Conservation (phyloP, 2,113 vertebrate species). For the Australoheros scitulus region DNA sequence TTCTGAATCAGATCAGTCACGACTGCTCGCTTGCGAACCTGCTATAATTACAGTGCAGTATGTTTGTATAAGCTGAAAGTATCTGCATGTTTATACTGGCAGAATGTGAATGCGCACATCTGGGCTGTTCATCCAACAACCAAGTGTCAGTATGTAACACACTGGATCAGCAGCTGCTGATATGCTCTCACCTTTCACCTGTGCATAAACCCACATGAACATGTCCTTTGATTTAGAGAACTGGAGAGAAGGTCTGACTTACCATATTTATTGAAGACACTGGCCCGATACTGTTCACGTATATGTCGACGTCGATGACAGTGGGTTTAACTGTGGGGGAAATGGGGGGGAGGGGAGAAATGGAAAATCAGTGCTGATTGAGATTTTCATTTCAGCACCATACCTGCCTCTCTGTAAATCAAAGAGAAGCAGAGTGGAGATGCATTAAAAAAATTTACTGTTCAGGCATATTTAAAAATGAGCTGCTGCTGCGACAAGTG, state of each 20-base stretch:
- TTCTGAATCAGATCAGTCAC: neutral
- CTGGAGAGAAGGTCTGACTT: constrained; percentile 75
- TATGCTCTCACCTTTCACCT: neutral
- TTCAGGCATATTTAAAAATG: constrained; percentile 2
- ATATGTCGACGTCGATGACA: constrained; percentile 94
- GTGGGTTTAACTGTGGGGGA: constrained; percentile 88
- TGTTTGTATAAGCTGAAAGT: too few relatives aligned
- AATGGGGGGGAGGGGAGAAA: constrained; percentile 58
- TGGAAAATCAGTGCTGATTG: constrained; percentile 13
- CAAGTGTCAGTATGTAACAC: too few relatives aligned
- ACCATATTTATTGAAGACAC: constrained; percentile 99
- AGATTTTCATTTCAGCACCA: neutral
- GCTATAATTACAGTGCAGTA: too few relatives aligned
- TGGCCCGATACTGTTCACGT: constrained; percentile 96
- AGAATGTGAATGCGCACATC: too few relatives aligned
- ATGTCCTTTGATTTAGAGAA: neutral
- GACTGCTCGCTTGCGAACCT: neutral
- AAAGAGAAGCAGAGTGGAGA: constrained; percentile 1
- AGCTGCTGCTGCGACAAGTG: neutral
- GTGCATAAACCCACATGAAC: neutral
- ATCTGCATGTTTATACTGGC: too few relatives aligned
- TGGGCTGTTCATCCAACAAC: too few relatives aligned
- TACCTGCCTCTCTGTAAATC: constrained; percentile 2
- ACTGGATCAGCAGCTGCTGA: neutral
- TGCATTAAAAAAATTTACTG: constrained; percentile 15